phyloP scores from a whole-genome alignment of 2,797 vertebrate species.

The Oreortyx pictus region DNA sequence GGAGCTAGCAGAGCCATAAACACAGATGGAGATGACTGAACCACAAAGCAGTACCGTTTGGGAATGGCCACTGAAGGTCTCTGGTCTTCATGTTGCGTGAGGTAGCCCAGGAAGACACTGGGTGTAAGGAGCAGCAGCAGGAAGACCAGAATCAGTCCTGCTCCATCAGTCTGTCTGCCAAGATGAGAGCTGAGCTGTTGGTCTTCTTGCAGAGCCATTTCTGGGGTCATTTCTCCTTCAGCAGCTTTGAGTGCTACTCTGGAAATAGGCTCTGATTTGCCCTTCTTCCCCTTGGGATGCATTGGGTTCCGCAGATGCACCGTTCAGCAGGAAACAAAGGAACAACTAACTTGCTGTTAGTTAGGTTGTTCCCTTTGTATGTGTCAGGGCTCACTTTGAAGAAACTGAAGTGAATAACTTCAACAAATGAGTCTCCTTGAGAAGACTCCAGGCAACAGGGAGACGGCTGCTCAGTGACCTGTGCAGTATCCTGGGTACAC shows the following conservation, averaged over 20 bases:
- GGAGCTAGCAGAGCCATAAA: too few species aligned
- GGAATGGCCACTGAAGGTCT: too few species aligned
- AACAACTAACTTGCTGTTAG: background rate
- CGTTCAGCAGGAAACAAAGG: background rate
- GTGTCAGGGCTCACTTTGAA: fast-evolving
- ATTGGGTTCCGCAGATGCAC: too few species aligned
- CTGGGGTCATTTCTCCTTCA: background rate
- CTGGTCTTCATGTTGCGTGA: background rate
- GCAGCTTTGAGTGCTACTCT: background rate
- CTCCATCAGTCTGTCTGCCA: background rate
- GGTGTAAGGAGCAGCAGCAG: background rate
- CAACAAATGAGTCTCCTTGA: background rate
- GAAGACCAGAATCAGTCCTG: fast-evolving
- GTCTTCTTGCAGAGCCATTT: background rate
- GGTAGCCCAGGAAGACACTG: background rate
- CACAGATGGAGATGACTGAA: too few species aligned
- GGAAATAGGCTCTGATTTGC: background rate
- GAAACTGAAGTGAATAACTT: background rate
- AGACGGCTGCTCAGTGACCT: background rate
- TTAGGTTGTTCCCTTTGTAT: background rate
- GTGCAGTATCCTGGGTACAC: background rate
- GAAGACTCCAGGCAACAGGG: background rate
- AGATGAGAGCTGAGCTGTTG: background rate
- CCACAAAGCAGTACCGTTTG: too few species aligned
- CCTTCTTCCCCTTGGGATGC: background rate